These are phyloP conservation scores for Myripristis jacobus DNA, from an alignment of 2,797 vertebrate genomes.

Conservation along the genomic window DNA sequence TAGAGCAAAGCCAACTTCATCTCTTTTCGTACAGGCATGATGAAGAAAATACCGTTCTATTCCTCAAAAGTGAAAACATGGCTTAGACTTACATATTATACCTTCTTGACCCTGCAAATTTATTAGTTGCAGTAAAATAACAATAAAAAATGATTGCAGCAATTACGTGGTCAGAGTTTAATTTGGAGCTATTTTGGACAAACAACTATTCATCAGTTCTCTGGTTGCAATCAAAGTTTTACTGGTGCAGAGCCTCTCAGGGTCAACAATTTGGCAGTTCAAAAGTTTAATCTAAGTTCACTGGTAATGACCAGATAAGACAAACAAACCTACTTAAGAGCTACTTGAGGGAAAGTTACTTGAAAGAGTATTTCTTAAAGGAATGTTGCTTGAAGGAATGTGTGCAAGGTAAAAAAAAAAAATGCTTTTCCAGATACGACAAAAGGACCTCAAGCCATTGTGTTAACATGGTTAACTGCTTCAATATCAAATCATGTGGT, in stretches of 20 bases:
- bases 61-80: not conserved
- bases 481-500: not conserved
- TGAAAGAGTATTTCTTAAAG: not conserved
- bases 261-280: constrained; percentile 16
- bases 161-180: constrained; percentile 25
- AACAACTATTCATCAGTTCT: constrained; percentile 32
- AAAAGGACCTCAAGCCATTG: not conserved
- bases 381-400: not conserved
- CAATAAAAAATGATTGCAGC: constrained; percentile 16
- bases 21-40: not conserved
- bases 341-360: not conserved
- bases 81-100: not conserved
- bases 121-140: constrained; percentile 27
- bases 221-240: constrained; percentile 26
- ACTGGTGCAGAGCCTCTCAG: not conserved
- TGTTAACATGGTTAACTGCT: no score
- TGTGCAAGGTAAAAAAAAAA: no score
- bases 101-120: constrained; percentile 15
- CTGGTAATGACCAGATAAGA: constrained; percentile 3
- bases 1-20: not conserved
- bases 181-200: constrained; percentile 22
- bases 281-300: constrained; percentile 2
- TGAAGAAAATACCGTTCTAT: not conserved
- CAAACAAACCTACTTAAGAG: not conserved
- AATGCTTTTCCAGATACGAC: not conserved